Percentiles rank a stretch among this genome's conserved stretches.
These are phyloP conservation scores for Philantomba maxwellii DNA, from an alignment of 2,113 vertebrate species.

Conservation along the genomic window DNA sequence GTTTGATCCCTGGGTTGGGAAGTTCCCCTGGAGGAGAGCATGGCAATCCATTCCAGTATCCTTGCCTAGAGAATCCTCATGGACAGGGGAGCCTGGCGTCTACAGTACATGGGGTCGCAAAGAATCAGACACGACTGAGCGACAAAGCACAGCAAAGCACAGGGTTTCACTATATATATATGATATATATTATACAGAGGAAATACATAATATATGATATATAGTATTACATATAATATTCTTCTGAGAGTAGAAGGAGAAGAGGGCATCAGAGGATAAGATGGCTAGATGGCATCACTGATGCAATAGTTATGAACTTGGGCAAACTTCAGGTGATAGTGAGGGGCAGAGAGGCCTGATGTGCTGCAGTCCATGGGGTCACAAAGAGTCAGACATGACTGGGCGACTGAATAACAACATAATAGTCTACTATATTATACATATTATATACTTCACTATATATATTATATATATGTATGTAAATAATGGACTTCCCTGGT, in stretches of 20 bases:
- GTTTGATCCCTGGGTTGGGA: background rate
- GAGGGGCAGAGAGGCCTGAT: background rate
- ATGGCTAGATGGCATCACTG: background rate
- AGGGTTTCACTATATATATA: background rate
- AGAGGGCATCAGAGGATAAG: background rate
- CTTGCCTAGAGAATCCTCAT: background rate
- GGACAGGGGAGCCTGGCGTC: background rate
- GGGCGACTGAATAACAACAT: background rate
- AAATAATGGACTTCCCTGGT: background rate
- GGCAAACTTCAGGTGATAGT: background rate
- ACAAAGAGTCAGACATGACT: background rate
- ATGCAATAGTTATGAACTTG: background rate
- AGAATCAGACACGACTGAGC: accelerated
- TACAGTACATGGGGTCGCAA: background rate
- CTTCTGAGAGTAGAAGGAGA: background rate
- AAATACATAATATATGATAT: background rate
- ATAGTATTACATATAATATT: background rate
- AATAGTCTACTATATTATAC: background rate
- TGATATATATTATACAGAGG: background rate
- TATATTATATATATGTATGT: background rate
- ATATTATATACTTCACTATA: background rate
- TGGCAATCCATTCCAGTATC: background rate
- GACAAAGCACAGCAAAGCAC: background rate
- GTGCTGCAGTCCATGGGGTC: background rate
- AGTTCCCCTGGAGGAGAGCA: background rate